phyloP scores from a whole-genome alignment of 2,888 invertebrate genomes.

The Theretra japonica region DNA sequence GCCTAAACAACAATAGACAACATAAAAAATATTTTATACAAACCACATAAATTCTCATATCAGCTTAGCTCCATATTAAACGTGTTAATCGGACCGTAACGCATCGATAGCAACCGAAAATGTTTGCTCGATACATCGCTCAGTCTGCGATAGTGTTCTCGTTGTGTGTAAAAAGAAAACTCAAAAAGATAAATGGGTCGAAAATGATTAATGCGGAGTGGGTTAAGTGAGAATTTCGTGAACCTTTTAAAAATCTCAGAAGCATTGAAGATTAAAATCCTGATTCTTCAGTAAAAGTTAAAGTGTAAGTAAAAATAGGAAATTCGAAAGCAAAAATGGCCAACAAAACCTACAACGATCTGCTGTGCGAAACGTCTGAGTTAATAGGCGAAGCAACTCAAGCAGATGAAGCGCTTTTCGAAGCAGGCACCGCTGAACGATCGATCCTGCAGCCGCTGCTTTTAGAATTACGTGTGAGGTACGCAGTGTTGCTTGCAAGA shows the following conservation, averaged over 20 bases:
- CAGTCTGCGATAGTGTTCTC: slow-evolving; percentile 13
- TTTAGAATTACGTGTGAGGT: slow-evolving; percentile 91
- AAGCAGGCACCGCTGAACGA: slow-evolving; percentile 85
- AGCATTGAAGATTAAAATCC: too few relatives aligned
- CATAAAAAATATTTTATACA: slow-evolving; percentile 32
- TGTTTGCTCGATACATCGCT: slow-evolving; percentile 63
- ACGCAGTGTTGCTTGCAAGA: slow-evolving; percentile 90
- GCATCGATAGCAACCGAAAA: slow-evolving; percentile 61
- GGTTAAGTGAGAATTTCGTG: too few relatives aligned
- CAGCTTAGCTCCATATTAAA: slow-evolving; percentile 40
- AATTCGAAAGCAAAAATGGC: slow-evolving; percentile 84
- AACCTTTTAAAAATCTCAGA: too few relatives aligned
- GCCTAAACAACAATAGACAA: slow-evolving; percentile 38
- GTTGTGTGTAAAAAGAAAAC: not conserved
- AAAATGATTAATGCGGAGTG: slow-evolving; percentile 5
- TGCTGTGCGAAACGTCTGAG: slow-evolving; percentile 86
- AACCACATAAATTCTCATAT: slow-evolving; percentile 22
- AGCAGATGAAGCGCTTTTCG: slow-evolving; percentile 86
- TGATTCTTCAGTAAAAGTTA: not conserved
- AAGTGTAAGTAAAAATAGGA: not conserved
- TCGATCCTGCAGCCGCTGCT: slow-evolving; percentile 85
- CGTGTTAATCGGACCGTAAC: slow-evolving; percentile 68
- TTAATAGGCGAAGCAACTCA: slow-evolving; percentile 84
- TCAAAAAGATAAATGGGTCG: not conserved
- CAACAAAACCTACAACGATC: slow-evolving; percentile 88